phyloP scores from a whole-genome alignment of 1,140 invertebrate genomes.

The Eupeodes corollae region DNA sequence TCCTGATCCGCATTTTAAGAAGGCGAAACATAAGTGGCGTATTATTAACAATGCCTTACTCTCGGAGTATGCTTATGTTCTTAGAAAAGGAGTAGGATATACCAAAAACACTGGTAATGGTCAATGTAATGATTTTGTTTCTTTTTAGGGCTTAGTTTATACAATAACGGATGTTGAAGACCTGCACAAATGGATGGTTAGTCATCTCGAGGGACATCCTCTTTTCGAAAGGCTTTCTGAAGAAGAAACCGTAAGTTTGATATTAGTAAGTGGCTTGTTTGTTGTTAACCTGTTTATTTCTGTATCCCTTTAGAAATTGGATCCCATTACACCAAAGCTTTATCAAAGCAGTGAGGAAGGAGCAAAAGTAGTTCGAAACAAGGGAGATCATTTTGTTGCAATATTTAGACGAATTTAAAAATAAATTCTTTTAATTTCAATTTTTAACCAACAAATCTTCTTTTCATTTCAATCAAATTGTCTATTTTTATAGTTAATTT shows the following conservation, averaged over 20 bases:
- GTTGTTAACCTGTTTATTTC: no score
- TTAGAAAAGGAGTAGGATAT: slow-evolving; percentile 61
- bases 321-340: slow-evolving; percentile 78
- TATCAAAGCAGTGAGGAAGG: slow-evolving; percentile 95
- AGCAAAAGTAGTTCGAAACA: slow-evolving; percentile 92
- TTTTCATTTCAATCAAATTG: no score
- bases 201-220: slow-evolving; percentile 84
- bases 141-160: slow-evolving; percentile 73
- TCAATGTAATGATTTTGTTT: slow-evolving; percentile 1
- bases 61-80: slow-evolving; percentile 93
- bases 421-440: background rate
- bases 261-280: no score
- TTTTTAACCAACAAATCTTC: no score
- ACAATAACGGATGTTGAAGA: slow-evolving; percentile 97
- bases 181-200: slow-evolving; percentile 93
- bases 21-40: slow-evolving; percentile 97
- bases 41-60: slow-evolving; percentile 90
- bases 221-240: slow-evolving; percentile 69
- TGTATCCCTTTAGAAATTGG: slow-evolving; percentile 48
- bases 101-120: slow-evolving; percentile 1
- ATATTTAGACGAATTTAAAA: slow-evolving; percentile 64
- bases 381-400: slow-evolving; percentile 86
- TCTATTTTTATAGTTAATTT: no score
- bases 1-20: slow-evolving; percentile 99
- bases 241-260: slow-evolving; percentile 58